A percentile compares a stretch with the other conserved stretches of the same genome.
These are phyloP conservation scores for Trogon surrucura DNA, from an alignment of 2,113 vertebrate species.

Conservation along the genomic window DNA sequence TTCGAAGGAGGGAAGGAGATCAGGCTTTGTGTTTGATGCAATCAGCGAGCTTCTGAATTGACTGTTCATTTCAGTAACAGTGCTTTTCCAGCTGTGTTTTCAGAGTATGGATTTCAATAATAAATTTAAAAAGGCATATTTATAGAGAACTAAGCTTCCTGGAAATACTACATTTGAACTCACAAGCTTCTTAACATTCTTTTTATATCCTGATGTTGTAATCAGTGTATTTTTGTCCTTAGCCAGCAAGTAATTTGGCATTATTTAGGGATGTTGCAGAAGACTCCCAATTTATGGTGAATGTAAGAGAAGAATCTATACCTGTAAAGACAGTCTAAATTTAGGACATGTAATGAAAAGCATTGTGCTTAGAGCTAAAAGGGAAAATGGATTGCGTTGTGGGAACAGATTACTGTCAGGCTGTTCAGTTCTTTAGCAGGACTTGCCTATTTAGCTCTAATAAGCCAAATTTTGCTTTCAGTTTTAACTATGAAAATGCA, in stretches of 20 bases:
- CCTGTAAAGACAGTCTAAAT: slow-evolving; percentile 26
- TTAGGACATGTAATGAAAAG: slow-evolving; percentile 13
- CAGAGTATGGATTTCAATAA: neutral
- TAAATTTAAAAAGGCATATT: neutral
- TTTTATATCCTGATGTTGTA: slow-evolving; percentile 36
- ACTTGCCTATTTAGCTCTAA: neutral
- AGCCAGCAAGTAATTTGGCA: neutral
- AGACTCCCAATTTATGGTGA: neutral
- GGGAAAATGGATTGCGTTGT: neutral
- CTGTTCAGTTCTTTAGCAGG: neutral
- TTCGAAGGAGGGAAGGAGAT: neutral
- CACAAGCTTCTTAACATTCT: slow-evolving; percentile 39
- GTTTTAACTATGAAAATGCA: neutral
- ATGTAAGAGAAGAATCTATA: neutral
- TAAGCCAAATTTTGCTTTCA: neutral
- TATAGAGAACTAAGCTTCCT: slow-evolving; percentile 30
- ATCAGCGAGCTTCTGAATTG: neutral
- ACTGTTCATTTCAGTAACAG: neutral
- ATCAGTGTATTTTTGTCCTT: slow-evolving; percentile 3
- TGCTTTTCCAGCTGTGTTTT: neutral
- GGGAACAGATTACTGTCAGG: neutral
- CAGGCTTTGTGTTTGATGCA: neutral
- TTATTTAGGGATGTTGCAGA: slow-evolving; percentile 27
- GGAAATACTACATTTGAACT: slow-evolving; percentile 20
- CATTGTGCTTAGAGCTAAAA: neutral